Conservation (phyloP, 2,113 vertebrate genomes). For the Tragelaphus strepsiceros region DNA sequence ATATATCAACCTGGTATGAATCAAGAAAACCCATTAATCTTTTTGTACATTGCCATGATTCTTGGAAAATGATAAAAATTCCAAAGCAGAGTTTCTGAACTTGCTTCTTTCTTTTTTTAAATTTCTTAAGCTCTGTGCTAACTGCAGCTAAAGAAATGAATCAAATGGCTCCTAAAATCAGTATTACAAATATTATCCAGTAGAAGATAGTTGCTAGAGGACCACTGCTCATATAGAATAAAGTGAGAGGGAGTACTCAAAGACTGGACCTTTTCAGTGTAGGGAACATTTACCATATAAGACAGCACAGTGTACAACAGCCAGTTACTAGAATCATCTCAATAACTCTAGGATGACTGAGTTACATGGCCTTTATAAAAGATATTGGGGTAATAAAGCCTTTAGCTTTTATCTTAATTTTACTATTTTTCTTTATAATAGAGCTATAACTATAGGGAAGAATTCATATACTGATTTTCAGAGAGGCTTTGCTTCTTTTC, state of each 20-base stretch:
- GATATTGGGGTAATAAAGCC: background rate
- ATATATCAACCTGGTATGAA: background rate
- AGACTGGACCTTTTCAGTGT: background rate
- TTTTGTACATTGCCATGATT: constrained; percentile 25
- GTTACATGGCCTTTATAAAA: constrained; percentile 34
- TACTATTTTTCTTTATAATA: constrained; percentile 37
- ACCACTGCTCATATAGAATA: background rate
- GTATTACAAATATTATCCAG: background rate
- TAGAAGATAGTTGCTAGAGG: background rate
- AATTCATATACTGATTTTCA: constrained; percentile 65
- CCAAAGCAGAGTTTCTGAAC: constrained; percentile 37
- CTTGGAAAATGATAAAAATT: constrained; percentile 25
- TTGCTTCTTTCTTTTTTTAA: constrained; percentile 1
- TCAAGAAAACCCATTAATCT: background rate
- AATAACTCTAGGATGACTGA: constrained; percentile 27
- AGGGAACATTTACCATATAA: background rate
- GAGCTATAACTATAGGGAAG: constrained; percentile 51
- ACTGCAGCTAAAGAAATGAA: constrained; percentile 31
- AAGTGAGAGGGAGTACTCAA: background rate
- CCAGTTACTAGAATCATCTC: constrained; percentile 21
- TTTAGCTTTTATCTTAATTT: constrained; percentile 37
- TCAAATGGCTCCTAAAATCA: background rate
- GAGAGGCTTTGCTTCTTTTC: constrained; percentile 72
- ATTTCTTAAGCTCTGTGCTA: constrained; percentile 25
- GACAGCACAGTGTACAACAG: background rate